Percentiles rank a stretch among this genome's conserved stretches.
These are phyloP conservation scores for Listronotus oregonensis DNA, from an alignment of 1,140 invertebrate genomes.

Conservation along the genomic window DNA sequence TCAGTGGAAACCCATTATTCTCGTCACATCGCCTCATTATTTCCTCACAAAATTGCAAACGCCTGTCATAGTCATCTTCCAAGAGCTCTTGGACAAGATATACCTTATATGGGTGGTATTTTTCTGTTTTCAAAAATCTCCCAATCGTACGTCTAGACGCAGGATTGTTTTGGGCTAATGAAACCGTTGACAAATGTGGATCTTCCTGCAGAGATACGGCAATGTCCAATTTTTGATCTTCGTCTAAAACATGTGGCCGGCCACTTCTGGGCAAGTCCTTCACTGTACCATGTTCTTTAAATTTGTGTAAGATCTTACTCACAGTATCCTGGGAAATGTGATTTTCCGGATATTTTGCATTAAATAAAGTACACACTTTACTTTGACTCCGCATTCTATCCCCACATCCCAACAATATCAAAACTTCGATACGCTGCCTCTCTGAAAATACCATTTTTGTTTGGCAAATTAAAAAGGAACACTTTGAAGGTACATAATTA, in stretches of 20 bases:
- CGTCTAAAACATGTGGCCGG: not conserved
- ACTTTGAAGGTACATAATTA: not conserved
- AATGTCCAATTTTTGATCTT: not conserved
- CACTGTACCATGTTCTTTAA: not conserved
- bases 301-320: not conserved
- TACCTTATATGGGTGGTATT: not conserved
- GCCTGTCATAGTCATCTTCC: not conserved
- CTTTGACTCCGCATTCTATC: conserved; percentile 19
- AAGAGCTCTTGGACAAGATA: not conserved
- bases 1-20: not conserved
- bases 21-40: no score
- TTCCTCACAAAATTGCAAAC: no score
- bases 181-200: not conserved
- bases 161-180: not conserved
- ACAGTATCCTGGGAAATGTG: not conserved
- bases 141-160: not conserved
- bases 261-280: conserved; percentile 1
- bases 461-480: not conserved
- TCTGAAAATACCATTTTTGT: not conserved
- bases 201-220: not conserved
- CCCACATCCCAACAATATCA: conserved; percentile 23
- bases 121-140: not conserved
- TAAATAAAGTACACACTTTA: conserved; percentile 18
- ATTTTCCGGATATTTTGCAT: not conserved
- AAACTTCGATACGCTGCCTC: conserved; percentile 15